Evolutionary conservation across 30 jellyfish, hydroid and myxozoan species (phyloP).

Genomic region (Sanderia malayensis): DNA sequence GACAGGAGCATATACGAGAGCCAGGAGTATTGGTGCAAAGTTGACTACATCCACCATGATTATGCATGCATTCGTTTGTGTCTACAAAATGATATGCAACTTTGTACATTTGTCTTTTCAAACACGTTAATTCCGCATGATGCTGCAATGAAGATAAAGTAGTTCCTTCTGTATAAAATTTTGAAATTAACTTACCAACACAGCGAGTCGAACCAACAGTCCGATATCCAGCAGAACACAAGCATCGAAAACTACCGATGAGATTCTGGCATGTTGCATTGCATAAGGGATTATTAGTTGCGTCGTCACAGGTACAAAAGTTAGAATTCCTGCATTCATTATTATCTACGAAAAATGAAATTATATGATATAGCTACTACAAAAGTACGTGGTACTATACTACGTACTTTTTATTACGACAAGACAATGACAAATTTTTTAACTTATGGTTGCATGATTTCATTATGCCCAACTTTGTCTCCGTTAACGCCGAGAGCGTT

Average conservation of each 20-base stretch:
- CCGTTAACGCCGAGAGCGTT: too few species aligned
- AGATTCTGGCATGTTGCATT: constrained; percentile 51
- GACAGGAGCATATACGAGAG: constrained; percentile 26
- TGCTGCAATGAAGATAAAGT: not conserved
- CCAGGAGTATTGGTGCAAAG: constrained; percentile 25
- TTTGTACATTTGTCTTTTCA: too few species aligned
- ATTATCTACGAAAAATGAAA: constrained; percentile 30
- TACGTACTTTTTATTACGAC: too few species aligned
- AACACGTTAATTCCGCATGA: too few species aligned
- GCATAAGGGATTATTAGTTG: constrained; percentile 53
- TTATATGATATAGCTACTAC: too few species aligned
- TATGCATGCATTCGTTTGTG: constrained; percentile 13
- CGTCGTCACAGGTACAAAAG: constrained; percentile 50
- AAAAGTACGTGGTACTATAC: too few species aligned
- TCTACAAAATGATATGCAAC: not conserved
- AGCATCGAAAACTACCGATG: constrained; percentile 50
- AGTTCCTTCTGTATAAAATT: not conserved
- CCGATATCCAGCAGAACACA: constrained; percentile 38
- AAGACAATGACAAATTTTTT: too few species aligned
- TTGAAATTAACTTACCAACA: constrained; percentile 35
- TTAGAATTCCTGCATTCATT: constrained; percentile 41
- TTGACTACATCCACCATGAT: constrained; percentile 20
- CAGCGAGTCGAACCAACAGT: constrained; percentile 10
- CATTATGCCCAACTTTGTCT: too few species aligned
- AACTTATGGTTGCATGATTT: too few species aligned